Base-by-base conservation (phyloP, 2,888 invertebrate species). In the Zaprionus obscuricornis region DNA sequence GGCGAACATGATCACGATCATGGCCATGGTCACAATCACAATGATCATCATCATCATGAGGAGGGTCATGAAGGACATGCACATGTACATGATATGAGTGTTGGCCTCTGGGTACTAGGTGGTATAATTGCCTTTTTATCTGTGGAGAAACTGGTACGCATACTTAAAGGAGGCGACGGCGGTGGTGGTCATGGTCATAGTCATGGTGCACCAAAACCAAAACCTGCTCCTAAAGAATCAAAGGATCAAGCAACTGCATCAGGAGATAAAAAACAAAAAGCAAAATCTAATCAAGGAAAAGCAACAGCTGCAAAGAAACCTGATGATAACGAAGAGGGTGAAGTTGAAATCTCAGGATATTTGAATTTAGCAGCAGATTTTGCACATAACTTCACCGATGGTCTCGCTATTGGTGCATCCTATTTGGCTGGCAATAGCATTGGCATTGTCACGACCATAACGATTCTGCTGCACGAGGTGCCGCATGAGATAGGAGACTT, bases 401-500 rank as follows among this genome's bases (percentile, higher is more conserved):
- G 99, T 14, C 91, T 99, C 60, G 99, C 99, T 14, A 99, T 99
- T 88, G 99, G 99, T 42, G 99, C 99, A 1, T 98, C 98, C 1
- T 99, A 95, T 89, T 93, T 98, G 84, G 98, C 97, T 57, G 98
- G 98, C 7, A 94, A 95, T 79, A 95, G 92, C 75, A 93, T 97
- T 84, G 97, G 97, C 18, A 92, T 95, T 49, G 92, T 98, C 8
- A 99, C 99, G 10, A 99, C 99, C 17, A 91, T 98, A 26, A 98
- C 98, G 1, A 98, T 99, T 86, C 92, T 99, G 46, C 91, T 99
- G 36, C 99, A 99, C 90, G 99, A 99, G 92, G 96, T 99, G 66
- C 99, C 99, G 24, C 99, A 99, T 92, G 99, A 99, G 91, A 98
- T 99, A 88, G 99, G 99, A 27, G 99, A 99, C 90, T 99, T 98